Conservation (phyloP, 2,797 vertebrate genomes). For the Acipenser transmontanus region DNA sequence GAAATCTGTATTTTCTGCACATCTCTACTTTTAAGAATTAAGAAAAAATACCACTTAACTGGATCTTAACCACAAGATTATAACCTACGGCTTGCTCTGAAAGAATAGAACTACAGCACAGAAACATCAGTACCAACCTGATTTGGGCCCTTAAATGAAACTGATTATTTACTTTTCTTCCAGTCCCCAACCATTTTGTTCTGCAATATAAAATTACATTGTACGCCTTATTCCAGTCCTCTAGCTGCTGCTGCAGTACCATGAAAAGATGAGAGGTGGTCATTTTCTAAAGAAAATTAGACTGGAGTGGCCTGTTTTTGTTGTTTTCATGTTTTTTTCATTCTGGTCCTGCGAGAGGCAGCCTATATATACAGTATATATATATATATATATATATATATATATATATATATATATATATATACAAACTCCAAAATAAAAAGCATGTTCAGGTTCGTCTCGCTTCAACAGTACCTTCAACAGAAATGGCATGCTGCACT, state of each 20-base stretch:
- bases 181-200: constrained; percentile 2
- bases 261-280: constrained; percentile 17
- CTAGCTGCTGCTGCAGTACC: constrained; percentile 34
- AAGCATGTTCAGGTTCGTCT: too few species aligned
- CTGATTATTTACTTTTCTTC: constrained; percentile 22
- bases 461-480: too few species aligned
- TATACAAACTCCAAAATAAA: background rate
- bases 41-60: too few species aligned
- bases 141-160: constrained; percentile 23
- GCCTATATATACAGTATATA: background rate
- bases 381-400: background rate
- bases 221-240: background rate
- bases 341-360: background rate
- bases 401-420: background rate
- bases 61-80: too few species aligned
- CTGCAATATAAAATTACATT: constrained; percentile 7
- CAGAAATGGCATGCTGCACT: too few species aligned
- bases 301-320: background rate
- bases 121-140: constrained; percentile 12
- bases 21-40: too few species aligned
- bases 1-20: too few species aligned
- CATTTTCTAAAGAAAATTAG: constrained; percentile 10
- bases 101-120: background rate
- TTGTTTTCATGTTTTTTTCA: background rate
- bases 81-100: too few species aligned